Percentiles rank a stretch among this genome's conserved stretches.
phyloP scores from a whole-genome alignment of 1,140 invertebrate genomes.

The Drosophila persimilis region DNA sequence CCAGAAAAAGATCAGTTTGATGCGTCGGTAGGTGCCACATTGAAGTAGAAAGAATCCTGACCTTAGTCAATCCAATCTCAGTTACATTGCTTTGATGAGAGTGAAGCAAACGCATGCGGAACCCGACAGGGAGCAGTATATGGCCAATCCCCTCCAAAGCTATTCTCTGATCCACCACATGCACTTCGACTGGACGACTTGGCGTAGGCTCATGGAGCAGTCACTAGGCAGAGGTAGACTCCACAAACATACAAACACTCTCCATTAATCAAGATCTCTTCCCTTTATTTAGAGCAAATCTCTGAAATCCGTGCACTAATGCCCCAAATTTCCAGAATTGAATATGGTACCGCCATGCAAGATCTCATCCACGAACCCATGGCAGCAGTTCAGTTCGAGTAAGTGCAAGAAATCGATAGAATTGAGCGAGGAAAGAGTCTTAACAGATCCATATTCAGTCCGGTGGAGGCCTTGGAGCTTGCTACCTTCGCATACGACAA shows the following conservation, averaged over 20 bases:
- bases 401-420: neutral
- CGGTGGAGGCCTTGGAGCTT: neutral
- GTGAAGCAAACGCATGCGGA: neutral
- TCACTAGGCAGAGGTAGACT: neutral
- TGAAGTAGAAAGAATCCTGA: neutral
- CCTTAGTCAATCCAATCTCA: neutral
- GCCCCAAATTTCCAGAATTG: neutral
- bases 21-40: constrained; percentile 4
- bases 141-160: constrained; percentile 77
- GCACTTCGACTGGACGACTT: constrained; percentile 1
- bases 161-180: neutral
- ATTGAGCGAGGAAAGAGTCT: too few species aligned
- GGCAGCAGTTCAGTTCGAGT: neutral
- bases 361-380: neutral
- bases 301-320: neutral
- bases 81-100: neutral
- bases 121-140: constrained; percentile 84
- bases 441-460: neutral
- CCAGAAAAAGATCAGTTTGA: neutral
- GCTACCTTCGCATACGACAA: neutral
- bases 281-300: neutral
- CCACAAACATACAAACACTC: neutral
- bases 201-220: constrained; percentile 2
- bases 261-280: too few species aligned
- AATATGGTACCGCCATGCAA: neutral